Base-by-base conservation (phyloP, 2,797 vertebrate genomes). In the Sitta carolinensis region DNA sequence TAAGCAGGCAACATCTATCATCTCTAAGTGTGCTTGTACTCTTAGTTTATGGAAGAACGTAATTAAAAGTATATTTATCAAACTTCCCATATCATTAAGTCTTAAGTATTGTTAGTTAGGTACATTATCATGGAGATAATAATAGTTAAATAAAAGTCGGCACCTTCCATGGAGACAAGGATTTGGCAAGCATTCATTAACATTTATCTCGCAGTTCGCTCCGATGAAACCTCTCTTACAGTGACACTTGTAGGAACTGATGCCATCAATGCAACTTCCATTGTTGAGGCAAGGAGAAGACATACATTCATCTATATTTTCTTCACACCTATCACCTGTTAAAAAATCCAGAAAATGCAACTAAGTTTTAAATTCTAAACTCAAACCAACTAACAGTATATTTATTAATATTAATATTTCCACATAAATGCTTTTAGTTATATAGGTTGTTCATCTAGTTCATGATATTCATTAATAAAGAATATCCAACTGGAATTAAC, bases 161-260 rank as follows among this genome's bases (percentile, higher is more conserved):
- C 34, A 97, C 98, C 98, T 98, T 98, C 98, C 98, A 74, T 98
- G 98, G 96, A 98, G 97, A 98, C 98, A 98, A 93, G 98, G 98
- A 80, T 96, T 97, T 93, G 98, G 98, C 92, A 97, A 89, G 95
- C 98, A 98, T 94, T 99, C 98, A 62, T 98, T 98, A 96, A 96
- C 92, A 97, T 98, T 98, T 90, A 77, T 97, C 95, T 98, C 98
- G 42, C 98, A 99, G 96, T 96, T 96, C 80, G 90, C 94, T 82
- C 98, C 98, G 3, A 79, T 93, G 96, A 99, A 98, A 64, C 98
- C 98, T 82, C 90, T 95, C 67, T 95, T 96, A 93, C 98, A 99
- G 90, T 97, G 83, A 94, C 98, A 99, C 80, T 88, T 97, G 80
- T 98, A 98, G 96, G 86, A 98, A 97, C 87, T 91, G 59, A 97